Evolutionary conservation across 1,140 invertebrate genomes (phyloP).

Genomic region (Cataglyphis hispanica): DNA sequence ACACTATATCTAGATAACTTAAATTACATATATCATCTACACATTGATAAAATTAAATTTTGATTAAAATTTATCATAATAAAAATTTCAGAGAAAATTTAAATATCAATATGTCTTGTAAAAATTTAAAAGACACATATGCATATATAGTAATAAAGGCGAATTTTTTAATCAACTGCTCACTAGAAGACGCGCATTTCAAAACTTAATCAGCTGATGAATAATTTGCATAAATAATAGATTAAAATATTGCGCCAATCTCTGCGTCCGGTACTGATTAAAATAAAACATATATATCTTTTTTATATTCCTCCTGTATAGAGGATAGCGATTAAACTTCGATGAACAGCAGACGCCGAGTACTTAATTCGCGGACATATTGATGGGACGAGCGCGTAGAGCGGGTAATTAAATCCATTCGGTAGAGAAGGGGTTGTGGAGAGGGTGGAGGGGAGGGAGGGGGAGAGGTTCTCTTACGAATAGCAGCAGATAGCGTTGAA

Average conservation of each 20-base stretch:
- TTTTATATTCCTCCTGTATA: background rate
- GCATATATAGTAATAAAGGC: background rate
- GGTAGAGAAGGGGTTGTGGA: background rate
- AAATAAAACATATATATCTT: background rate
- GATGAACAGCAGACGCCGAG: background rate
- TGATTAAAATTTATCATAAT: background rate
- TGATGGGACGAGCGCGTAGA: background rate
- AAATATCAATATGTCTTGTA: background rate
- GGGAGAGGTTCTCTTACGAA: slow-evolving; percentile 53
- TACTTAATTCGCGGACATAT: slow-evolving; percentile 16
- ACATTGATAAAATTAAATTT: slow-evolving; percentile 6
- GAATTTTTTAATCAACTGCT: background rate
- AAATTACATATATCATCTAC: background rate
- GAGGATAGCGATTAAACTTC: background rate
- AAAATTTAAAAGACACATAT: background rate
- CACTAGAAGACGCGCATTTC: background rate
- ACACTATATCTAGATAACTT: background rate
- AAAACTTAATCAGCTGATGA: background rate
- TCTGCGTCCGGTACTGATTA: background rate
- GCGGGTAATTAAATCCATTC: slow-evolving; percentile 71
- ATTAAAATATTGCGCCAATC: background rate
- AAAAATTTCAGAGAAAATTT: background rate
- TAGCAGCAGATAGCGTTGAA: slow-evolving; percentile 66
- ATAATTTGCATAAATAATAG: too few species aligned
- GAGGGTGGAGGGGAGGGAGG: too few species aligned